Conservation (phyloP, 2,113 vertebrate genomes). For the Sorex araneus region DNA sequence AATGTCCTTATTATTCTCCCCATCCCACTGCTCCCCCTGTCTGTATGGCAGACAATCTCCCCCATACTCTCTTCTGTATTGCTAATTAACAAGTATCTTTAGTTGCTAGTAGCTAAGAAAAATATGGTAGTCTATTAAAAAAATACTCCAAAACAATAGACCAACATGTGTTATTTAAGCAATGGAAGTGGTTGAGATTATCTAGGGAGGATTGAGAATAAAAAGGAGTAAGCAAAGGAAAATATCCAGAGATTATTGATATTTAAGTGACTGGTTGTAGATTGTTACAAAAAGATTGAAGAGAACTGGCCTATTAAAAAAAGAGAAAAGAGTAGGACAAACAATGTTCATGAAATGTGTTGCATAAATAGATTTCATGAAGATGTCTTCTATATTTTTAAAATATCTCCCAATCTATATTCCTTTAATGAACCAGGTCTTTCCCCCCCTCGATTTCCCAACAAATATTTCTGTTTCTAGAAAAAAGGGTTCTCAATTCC, state of each 20-base stretch:
- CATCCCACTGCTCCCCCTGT: too few relatives aligned
- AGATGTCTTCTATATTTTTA: neutral
- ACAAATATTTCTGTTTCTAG: neutral
- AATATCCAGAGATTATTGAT: neutral
- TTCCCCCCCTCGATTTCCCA: neutral
- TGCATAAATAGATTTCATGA: conserved; percentile 22
- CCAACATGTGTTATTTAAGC: neutral
- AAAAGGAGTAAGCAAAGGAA: neutral
- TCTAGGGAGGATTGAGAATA: neutral
- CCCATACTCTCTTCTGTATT: too few relatives aligned
- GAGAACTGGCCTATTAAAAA: neutral
- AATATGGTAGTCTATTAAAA: too few relatives aligned
- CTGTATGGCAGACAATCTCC: too few relatives aligned
- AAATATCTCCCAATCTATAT: conserved; percentile 13
- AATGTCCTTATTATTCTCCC: too few relatives aligned
- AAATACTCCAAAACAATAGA: neutral
- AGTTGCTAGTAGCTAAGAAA: too few relatives aligned
- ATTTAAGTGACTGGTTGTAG: neutral
- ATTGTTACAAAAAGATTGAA: neutral
- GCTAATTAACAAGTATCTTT: too few relatives aligned
- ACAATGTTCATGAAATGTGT: neutral
- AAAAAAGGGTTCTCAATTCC: neutral
- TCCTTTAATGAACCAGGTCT: neutral
- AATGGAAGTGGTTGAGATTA: neutral
- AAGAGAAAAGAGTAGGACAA: neutral